Base-by-base conservation (phyloP, 2,113 vertebrate species). In the Chaetodon auriga region DNA sequence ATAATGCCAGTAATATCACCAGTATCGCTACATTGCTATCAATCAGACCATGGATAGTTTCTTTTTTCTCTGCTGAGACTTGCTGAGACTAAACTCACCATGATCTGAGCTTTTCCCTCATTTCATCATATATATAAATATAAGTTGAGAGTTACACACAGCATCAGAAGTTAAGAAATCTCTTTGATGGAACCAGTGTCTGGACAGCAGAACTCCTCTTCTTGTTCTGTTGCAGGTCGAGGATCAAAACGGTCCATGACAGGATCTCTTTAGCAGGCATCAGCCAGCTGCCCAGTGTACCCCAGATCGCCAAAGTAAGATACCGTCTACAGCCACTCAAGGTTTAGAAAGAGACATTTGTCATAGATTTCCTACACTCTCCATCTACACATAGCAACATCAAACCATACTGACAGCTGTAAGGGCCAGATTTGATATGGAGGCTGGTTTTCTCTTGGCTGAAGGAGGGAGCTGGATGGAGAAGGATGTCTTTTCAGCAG, bases 281-380 rank as follows among this genome's bases (percentile, higher is more conserved):
- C 90, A 97, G 95, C 0, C 98, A 98, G 89, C 96, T 99, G 80
- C 98, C 98, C 83, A 99, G 97, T 0, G 96, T 99, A 21, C 96
- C 97, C 69, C 98, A 99, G 93, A 98, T 99, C 93, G 97, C 98
- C 51, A 99, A 99, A 97, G 98, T 97, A 86, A 87, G 76, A 1
- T 23, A 18, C 21, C 43, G 35, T 57, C 41, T 41, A 45, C 12
- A 62, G 69, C 15, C 8, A 45, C 48, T n/a, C 43, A 65, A 30
- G 14, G 51, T 51, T 23, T 38, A 55, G 60, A 75, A 43, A 16
- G 4, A 38, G n/a, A 8, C 16, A 8, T 45, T 25, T 49, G 3
- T 6, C 14, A 13, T 30, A 15, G 30, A 66, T 25, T 43, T 25
- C 30, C 4, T 23, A 11, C 13, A 12, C 15, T 49, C 46, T 45